Conservation (phyloP, 2,888 invertebrate genomes). For the Empis livida region DNA sequence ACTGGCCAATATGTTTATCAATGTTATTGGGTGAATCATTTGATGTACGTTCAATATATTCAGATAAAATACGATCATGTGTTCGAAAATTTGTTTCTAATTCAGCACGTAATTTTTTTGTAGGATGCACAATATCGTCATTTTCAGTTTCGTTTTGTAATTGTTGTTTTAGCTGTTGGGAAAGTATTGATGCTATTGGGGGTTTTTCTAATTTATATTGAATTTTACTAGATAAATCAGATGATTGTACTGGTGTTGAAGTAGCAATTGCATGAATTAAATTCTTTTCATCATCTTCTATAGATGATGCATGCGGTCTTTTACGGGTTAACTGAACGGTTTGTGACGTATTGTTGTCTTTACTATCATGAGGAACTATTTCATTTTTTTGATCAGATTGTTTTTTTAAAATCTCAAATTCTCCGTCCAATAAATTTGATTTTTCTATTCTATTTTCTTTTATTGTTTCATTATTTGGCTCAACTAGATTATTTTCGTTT, state of each 20-base stretch:
- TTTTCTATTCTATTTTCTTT: no score
- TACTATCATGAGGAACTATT: no score
- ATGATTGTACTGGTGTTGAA: neutral
- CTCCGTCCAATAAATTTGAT: no score
- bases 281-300: neutral
- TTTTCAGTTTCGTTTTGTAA: neutral
- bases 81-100: conserved; percentile 41
- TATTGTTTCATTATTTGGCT: no score
- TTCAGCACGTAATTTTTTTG: conserved; percentile 39
- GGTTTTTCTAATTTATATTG: neutral
- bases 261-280: neutral
- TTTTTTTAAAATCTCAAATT: no score
- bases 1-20: conserved; percentile 49
- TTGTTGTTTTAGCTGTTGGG: neutral
- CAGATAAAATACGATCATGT: conserved; percentile 47
- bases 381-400: no score
- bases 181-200: neutral
- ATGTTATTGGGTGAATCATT: conserved; percentile 47
- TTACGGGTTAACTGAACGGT: neutral
- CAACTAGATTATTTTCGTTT: no score
- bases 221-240: neutral
- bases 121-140: conserved; percentile 13
- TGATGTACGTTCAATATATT: conserved; percentile 49
- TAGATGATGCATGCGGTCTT: neutral
- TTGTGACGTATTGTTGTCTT: no score